Evolutionary conservation across 35 echinoderm and acorn worm genomes (phyloP).

Genomic region (Eucidaris tribuloides): DNA sequence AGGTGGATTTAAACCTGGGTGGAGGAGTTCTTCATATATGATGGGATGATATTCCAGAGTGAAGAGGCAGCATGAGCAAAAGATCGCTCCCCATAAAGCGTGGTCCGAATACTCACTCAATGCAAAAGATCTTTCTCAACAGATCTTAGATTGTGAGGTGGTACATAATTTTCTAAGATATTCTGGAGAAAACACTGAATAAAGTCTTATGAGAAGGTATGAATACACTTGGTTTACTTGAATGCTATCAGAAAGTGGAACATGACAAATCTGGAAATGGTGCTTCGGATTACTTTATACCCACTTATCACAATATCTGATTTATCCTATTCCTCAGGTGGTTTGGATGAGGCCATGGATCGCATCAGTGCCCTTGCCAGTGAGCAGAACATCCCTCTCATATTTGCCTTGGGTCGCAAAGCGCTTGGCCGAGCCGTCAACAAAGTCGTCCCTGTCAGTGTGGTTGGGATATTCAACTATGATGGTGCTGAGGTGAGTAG

Average conservation of each 20-base stretch:
- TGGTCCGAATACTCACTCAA: too few relatives aligned
- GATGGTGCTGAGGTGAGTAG: conserved; percentile 99
- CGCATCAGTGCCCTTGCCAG: conserved; percentile 59
- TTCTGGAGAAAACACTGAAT: too few relatives aligned
- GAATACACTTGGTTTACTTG: neutral
- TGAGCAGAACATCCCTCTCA: conserved; percentile 85
- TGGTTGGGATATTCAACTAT: conserved; percentile 95
- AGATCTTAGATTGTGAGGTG: too few relatives aligned
- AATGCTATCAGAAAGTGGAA: neutral
- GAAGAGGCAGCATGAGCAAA: too few relatives aligned
- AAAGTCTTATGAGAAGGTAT: too few relatives aligned
- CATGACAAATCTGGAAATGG: neutral
- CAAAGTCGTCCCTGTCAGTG: conserved; percentile 98
- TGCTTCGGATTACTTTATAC: neutral
- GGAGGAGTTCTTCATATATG: too few relatives aligned
- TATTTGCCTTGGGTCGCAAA: conserved; percentile 91
- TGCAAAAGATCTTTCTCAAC: too few relatives aligned
- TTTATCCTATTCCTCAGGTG: conserved; percentile 55
- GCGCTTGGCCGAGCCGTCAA: conserved; percentile 95
- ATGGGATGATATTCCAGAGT: too few relatives aligned
- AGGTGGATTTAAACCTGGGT: too few relatives aligned
- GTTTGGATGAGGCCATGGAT: conserved; percentile 86
- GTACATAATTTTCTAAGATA: too few relatives aligned
- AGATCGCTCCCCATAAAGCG: too few relatives aligned
- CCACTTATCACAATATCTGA: too few relatives aligned